These are phyloP conservation scores for Zeus faber DNA, from an alignment of 2,113 vertebrate genomes.

Conservation along the genomic window DNA sequence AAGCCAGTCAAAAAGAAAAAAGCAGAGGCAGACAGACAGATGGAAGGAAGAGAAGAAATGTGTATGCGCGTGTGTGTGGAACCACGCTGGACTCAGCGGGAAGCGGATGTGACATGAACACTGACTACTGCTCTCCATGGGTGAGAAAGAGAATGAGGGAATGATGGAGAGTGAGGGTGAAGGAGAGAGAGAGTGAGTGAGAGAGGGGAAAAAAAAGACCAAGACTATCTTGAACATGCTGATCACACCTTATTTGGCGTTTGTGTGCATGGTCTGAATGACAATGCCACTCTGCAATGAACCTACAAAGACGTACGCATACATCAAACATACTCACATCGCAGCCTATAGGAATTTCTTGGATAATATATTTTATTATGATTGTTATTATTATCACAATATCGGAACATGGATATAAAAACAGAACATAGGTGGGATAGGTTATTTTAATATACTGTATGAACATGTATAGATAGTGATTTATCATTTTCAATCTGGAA, in stretches of 20 bases:
- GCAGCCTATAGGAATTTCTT: too few relatives aligned
- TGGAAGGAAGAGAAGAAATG: not conserved
- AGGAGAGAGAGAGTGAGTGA: not conserved
- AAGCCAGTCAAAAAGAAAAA: not conserved
- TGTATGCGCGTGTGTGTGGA: not conserved
- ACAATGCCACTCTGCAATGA: constrained; percentile 35
- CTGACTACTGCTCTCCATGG: not conserved
- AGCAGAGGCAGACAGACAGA: constrained; percentile 7
- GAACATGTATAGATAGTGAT: too few relatives aligned
- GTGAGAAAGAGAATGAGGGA: constrained; percentile 4
- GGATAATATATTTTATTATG: not conserved
- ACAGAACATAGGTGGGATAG: too few relatives aligned
- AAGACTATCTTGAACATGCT: constrained; percentile 16
- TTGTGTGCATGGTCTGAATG: constrained; percentile 17
- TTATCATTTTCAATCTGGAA: too few relatives aligned
- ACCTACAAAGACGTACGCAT: constrained; percentile 13
- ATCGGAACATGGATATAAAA: too few relatives aligned
- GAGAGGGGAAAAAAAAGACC: not conserved
- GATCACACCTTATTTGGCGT: constrained; percentile 3
- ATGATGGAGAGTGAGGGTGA: not conserved
- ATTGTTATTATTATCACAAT: constrained; percentile 1
- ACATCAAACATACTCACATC: too few relatives aligned
- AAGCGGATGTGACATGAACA: not conserved
- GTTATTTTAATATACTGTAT: too few relatives aligned
- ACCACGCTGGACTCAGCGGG: too few relatives aligned